Evolutionary conservation across 2,113 vertebrate species (phyloP).

Genomic region (Strix uralensis): DNA sequence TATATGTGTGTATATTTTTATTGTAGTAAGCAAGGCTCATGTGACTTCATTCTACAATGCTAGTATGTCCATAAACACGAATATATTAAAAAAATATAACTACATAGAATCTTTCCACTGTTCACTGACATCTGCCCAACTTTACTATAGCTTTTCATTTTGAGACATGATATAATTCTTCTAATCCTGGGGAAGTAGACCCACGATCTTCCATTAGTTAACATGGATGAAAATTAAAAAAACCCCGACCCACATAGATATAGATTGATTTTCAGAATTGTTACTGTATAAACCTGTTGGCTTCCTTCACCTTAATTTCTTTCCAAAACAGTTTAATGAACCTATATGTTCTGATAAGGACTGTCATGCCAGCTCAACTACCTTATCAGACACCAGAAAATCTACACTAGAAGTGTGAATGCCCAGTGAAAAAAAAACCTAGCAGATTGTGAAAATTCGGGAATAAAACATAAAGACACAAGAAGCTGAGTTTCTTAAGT

Average conservation of each 20-base stretch:
- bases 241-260: neutral
- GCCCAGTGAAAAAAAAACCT: neutral
- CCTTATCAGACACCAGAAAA: neutral
- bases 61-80: neutral
- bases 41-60: neutral
- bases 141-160: neutral
- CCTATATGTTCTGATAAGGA: neutral
- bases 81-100: neutral
- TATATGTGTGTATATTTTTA: neutral
- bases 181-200: neutral
- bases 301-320: neutral
- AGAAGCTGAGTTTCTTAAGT: neutral
- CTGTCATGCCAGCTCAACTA: neutral
- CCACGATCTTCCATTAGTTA: neutral
- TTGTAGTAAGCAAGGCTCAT: neutral
- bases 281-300: neutral
- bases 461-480: neutral
- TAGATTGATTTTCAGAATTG: neutral
- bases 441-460: neutral
- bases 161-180: neutral
- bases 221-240: neutral
- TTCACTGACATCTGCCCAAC: neutral
- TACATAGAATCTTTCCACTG: neutral
- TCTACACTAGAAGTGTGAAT: neutral
- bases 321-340: neutral